These are phyloP conservation scores for Leptinotarsa peninsularis DNA, from an alignment of 2,888 invertebrate genomes.

Conservation along the genomic window DNA sequence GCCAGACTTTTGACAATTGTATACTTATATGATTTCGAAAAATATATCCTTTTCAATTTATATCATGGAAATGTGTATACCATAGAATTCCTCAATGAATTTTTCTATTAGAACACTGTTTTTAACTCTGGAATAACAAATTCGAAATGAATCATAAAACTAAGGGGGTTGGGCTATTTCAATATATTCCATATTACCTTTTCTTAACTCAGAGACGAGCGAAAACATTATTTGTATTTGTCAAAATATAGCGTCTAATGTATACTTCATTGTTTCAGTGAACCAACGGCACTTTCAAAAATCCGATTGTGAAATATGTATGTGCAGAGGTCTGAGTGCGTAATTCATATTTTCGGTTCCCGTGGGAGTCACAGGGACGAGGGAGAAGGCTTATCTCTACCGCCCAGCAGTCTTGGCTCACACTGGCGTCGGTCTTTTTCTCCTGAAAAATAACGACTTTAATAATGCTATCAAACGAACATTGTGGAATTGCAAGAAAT, in stretches of 20 bases:
- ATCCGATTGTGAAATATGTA: constrained; percentile 57
- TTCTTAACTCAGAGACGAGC: not conserved
- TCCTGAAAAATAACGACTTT: constrained; percentile 64
- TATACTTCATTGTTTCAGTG: not conserved
- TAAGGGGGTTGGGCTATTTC: no score
- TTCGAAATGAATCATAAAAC: no score
- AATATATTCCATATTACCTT: not conserved
- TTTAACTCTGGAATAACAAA: no score
- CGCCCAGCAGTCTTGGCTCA: constrained; percentile 59
- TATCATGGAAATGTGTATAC: no score
- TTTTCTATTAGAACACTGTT: no score
- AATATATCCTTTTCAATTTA: no score
- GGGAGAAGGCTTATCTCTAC: constrained; percentile 62
- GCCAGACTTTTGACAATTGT: no score
- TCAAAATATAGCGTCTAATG: not conserved
- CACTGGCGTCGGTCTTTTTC: constrained; percentile 45
- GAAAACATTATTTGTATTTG: not conserved
- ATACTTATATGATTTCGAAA: no score
- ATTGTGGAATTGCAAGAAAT: constrained; percentile 57
- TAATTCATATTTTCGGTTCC: constrained; percentile 59
- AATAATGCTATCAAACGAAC: constrained; percentile 63
- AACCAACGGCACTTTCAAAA: constrained; percentile 32
- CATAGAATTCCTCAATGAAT: no score
- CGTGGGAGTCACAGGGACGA: constrained; percentile 42
- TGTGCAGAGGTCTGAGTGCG: constrained; percentile 58